Conservation (phyloP, 2,888 invertebrate species). For the Ypsolopha sequella region DNA sequence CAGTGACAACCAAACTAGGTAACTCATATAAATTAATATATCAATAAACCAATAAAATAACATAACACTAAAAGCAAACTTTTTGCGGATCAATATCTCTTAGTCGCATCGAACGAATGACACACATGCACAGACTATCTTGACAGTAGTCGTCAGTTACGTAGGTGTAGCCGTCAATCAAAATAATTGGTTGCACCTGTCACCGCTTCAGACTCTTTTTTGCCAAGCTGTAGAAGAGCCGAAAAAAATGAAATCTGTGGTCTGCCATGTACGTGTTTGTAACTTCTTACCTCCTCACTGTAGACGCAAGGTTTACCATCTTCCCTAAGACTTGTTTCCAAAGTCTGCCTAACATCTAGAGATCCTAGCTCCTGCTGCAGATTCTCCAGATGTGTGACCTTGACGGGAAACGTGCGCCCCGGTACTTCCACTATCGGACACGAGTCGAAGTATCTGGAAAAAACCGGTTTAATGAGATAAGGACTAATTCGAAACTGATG, state of each 20-base stretch:
- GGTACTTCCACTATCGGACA: conserved; percentile 65
- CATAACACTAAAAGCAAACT: not conserved
- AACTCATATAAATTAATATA: no score
- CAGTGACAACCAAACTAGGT: no score
- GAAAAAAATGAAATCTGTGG: not conserved
- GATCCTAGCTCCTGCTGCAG: conserved; percentile 31
- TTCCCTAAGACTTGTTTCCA: conserved; percentile 36
- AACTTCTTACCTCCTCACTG: conserved; percentile 48
- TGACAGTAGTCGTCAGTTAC: no score
- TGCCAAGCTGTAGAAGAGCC: no score
- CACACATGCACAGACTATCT: no score
- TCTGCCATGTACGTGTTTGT: not conserved
- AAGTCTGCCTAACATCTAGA: conserved; percentile 25
- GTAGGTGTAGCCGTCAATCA: no score
- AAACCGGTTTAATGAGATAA: not conserved
- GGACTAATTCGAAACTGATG: no score
- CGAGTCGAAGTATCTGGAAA: conserved; percentile 44
- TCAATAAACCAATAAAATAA: no score
- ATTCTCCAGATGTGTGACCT: conserved; percentile 69
- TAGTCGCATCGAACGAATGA: no score
- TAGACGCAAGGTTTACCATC: conserved; percentile 50
- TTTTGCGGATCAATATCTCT: no score
- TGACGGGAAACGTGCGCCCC: conserved; percentile 73
- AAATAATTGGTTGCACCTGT: no score
- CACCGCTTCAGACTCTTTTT: no score